Evolutionary conservation across 2,113 vertebrate genomes (phyloP).

Genomic region (Platysteira castanea): DNA sequence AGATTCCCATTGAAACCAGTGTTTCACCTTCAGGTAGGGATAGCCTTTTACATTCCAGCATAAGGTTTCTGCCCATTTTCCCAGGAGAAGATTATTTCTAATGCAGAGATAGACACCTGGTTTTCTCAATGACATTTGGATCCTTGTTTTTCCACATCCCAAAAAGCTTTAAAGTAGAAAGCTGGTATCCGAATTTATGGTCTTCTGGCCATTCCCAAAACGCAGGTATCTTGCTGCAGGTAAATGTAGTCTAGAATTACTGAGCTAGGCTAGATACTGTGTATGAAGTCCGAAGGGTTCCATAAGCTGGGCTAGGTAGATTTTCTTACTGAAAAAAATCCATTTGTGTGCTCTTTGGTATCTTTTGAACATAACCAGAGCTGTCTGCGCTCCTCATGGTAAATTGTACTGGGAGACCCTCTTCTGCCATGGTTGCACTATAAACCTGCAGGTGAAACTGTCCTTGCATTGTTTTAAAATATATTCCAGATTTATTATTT

Average conservation of each 20-base stretch:
- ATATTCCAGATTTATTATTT: not conserved
- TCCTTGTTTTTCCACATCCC: not conserved
- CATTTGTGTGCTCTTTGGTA: not conserved
- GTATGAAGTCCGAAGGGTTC: not conserved
- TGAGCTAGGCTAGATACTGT: not conserved
- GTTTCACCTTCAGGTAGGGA: constrained; percentile 83
- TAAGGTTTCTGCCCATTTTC: not conserved
- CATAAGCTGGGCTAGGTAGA: not conserved
- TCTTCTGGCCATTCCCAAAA: not conserved
- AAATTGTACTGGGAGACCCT: not conserved
- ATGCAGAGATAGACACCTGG: not conserved
- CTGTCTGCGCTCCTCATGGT: not conserved
- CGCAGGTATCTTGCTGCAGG: not conserved
- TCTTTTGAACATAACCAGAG: not conserved
- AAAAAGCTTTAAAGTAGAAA: not conserved
- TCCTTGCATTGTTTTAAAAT: not conserved
- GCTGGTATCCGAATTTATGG: not conserved
- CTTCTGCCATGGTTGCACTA: not conserved
- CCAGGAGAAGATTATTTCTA: not conserved
- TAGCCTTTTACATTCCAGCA: not conserved
- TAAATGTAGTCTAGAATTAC: not conserved
- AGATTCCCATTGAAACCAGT: constrained; percentile 68
- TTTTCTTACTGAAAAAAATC: not conserved
- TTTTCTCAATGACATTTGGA: not conserved
- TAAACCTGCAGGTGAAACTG: constrained; percentile 1